Evolutionary conservation across 2,888 invertebrate genomes (phyloP).

Genomic region (Lissonota sp.): DNA sequence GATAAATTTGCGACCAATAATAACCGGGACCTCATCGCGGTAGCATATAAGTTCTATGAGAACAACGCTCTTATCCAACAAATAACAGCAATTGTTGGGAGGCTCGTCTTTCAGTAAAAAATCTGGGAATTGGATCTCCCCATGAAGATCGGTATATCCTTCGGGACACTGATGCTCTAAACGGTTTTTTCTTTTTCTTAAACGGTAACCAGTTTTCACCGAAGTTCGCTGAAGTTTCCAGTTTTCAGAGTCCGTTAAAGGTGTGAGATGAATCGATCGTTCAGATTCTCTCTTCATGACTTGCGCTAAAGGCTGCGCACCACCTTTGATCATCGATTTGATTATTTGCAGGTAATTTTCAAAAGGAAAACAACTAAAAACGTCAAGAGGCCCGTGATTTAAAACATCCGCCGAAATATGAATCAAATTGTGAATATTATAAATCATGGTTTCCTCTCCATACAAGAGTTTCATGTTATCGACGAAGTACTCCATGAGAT

Average conservation of each 20-base stretch:
- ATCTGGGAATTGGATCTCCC: conserved; percentile 1
- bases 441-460: conserved; percentile 56
- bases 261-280: conserved; percentile 12
- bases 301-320: conserved; percentile 35
- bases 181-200: not conserved
- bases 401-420: conserved; percentile 43
- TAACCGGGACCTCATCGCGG: conserved; percentile 6
- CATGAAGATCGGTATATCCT: conserved; percentile 8
- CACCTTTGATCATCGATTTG: conserved; percentile 14
- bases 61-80: not conserved
- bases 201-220: not conserved
- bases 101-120: conserved; percentile 5
- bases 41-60: conserved; percentile 16
- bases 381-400: conserved; percentile 44
- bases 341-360: conserved; percentile 34
- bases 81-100: conserved; percentile 24
- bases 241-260: not conserved
- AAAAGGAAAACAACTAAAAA: conserved; percentile 45
- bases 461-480: conserved; percentile 38
- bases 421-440: conserved; percentile 71
- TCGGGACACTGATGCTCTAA: not conserved
- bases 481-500: conserved; percentile 30
- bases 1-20: conserved; percentile 12
- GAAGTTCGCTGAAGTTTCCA: no score
- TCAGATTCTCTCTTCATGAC: conserved; percentile 42